Evolutionary conservation across 2,888 invertebrate genomes (phyloP), one percentile per base, ranked within the genome.

Genomic region (Lasioglossum lativentre): DNA sequence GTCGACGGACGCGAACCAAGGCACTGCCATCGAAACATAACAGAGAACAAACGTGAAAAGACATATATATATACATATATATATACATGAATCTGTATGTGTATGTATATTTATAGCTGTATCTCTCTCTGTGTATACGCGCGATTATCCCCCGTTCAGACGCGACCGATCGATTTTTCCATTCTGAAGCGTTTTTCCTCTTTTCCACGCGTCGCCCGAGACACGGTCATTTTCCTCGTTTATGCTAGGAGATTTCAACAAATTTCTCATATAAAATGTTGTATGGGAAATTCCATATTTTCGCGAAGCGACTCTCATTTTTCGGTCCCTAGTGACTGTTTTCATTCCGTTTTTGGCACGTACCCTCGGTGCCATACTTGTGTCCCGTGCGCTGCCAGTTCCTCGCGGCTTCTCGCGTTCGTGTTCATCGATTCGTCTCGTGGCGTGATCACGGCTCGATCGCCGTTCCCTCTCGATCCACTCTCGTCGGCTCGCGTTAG

Each of bases 21-120:
- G 74, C 84, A 90, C 90, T 90, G 90, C 90, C 89, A 89, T 45
- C 82, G 72, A 80, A 82, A 52, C 45, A 52, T 59, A 81, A 66
- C 71, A 73, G 63, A 47, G 71, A 34, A 75, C 59, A 63, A 77
- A 76, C 40, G 72, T 70, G 63, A 80, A 63, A 75, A 75, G 30
- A 72, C 38, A 77, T 45, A 16, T 72, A 16, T 47, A 47, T 12
- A 34, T 19, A 14, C 8, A 47, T 47, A 30, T 45, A 47, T 72
- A 30, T 30, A 30, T 27, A 30, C 10, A 72, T 19, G 47, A 23
- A 30, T 66, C 42, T 34, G 23, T 45, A 23, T 68, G 38, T 52
- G 63, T 45, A 30, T 38, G 27, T 30, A 19, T 77, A 75, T 78
- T 72, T 72, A 68, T 75, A 78, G 52, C 75, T 68, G 19, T 75